Evolutionary conservation across 2,113 vertebrate species (phyloP).

Genomic region (Zosterops japonicus): DNA sequence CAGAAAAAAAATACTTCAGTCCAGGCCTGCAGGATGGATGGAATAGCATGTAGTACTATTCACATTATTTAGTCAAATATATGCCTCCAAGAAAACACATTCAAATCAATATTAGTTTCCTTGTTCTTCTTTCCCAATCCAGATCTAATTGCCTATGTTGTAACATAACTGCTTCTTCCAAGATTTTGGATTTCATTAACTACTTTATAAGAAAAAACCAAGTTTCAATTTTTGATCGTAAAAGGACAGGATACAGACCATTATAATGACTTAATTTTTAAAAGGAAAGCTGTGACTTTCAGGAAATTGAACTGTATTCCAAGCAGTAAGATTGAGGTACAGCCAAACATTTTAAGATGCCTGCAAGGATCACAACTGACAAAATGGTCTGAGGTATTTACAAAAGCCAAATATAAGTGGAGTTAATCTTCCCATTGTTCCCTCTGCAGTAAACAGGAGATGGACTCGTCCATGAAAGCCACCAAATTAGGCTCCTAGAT

Average conservation of each 20-base stretch:
- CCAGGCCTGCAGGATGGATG: background rate
- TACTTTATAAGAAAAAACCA: constrained; percentile 1
- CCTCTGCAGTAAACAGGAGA: background rate
- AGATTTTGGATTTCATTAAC: constrained; percentile 31
- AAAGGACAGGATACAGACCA: background rate
- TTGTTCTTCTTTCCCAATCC: background rate
- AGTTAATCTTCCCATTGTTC: background rate
- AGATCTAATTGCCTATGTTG: constrained; percentile 1
- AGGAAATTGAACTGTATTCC: background rate
- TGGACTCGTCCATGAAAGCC: background rate
- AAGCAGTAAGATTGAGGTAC: background rate
- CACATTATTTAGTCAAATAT: background rate
- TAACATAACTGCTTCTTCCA: constrained; percentile 7
- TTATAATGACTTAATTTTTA: background rate
- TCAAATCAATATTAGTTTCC: constrained; percentile 5
- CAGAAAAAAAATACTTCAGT: background rate
- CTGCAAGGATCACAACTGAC: background rate
- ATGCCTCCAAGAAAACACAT: background rate
- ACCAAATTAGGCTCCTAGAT: background rate
- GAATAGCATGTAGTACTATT: background rate
- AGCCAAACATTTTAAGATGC: background rate
- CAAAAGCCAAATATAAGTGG: background rate
- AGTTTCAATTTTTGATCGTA: background rate
- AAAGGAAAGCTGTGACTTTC: background rate
- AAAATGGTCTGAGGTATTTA: background rate